Base-by-base conservation (phyloP, 2,888 invertebrate genomes). In the Spisula subtruncata region DNA sequence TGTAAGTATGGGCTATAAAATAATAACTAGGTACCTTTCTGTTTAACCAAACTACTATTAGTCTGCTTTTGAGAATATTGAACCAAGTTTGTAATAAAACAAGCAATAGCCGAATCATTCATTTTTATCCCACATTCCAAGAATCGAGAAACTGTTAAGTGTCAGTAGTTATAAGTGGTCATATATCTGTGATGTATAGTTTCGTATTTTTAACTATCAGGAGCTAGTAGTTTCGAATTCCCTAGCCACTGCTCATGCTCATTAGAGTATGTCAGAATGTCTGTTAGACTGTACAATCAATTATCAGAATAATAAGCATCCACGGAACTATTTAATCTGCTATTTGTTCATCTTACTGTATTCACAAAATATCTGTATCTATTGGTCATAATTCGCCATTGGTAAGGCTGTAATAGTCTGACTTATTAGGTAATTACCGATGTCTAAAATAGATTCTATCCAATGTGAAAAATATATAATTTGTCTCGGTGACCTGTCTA, bases 301-400 rank as follows among this genome's bases (percentile, higher is more conserved):
- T 32, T 75, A 75, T 75, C 2, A 18, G 75, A 75, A 32, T 35
- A 75, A 35, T 16, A 4, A 32, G 14, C 29, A 75, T 35, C 75
- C 35, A 75, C 75, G 16, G 75, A 75, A 32, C 29, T 75, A 75
- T 75, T 75, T 75, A 29, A 25, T 32, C 29, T 32, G 35, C 4
- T 32, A 75, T 75, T 25, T 10, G 1, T 35, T 32, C 16, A 1
- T 32, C 32, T 75, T 75, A 18, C 32, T 18, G 32, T 32, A 6
- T 32, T 75, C 75, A 10, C 8, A 32, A 18, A 35, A 32, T 16
- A 32, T 75, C 29, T 18, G 29, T 18, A 25, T 75, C 35, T 75
- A 75, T 75, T 75, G 35, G 75, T 16, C 35, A 75, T 75, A 75
- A 75, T 75, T 75, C 25, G 35, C 25, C 75, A 32, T 75, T 35